Base-by-base conservation (phyloP, 64 coral and sea anemone species). In the Stichodactyla helianthus region DNA sequence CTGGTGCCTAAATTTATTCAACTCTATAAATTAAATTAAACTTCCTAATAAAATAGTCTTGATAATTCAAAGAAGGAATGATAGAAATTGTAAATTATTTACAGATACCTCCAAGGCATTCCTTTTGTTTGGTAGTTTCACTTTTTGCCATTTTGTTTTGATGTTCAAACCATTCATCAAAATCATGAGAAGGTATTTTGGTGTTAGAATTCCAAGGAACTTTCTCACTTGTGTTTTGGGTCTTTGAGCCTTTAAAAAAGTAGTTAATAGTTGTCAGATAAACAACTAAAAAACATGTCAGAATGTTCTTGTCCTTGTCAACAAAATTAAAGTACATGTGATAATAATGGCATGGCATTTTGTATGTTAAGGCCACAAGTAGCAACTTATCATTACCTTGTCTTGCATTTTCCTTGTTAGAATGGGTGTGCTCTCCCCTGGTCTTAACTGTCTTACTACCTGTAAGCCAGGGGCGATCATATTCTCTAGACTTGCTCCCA, bases 141-240 rank as follows among this genome's bases (percentile, higher is more conserved):
- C 31, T 15, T 16, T 59, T 84, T 84, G 18, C 16, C 59, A 18
- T 58, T 84, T 63, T 63, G 20, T 84, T 84, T 84, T 84, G 53
- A 18, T 19, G 27, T 84, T 84, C n/a, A 63, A 84, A 84, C 54
- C 19, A 16, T 62, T 84, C 83, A 60, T 84, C 83, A 84, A 84
- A 84, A 54, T 62, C 83, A 84, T 84, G 52, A 63, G 52, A 60
- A 58, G 83, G 12, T 18, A 84, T 4, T 35, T 63, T 58, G 25
- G 83, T 84, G 11, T 84, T 51, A 54, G 54, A 16, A 19, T 84
- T 84, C 83, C 83, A 84, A 23, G 51, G 55, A 44, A 28, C 83
- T 63, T 22, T 55, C 7, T 84, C 83, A 54, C 23, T 50, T n/a
- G 53, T 63, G 23, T 54, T 54, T 13, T 82, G 51, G 44, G 50